Conservation (phyloP, 2,797 vertebrate genomes). For the Mus minutoides region DNA sequence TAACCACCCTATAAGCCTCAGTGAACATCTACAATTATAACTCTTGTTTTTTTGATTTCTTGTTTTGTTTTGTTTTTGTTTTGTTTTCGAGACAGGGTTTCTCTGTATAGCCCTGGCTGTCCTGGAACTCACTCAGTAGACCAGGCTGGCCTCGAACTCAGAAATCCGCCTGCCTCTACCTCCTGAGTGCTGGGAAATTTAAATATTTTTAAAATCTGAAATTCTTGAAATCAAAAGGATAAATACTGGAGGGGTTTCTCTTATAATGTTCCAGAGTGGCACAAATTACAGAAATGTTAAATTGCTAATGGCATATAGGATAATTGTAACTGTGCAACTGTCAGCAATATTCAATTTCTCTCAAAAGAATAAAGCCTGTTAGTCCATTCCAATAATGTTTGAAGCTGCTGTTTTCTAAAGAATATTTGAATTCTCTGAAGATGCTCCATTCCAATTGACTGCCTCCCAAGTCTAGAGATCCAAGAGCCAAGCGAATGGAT, state of each 20-base stretch:
- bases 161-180: no score
- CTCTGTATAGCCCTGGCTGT: no score
- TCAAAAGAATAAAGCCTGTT: conserved; percentile 31
- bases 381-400: neutral
- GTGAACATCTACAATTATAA: no score
- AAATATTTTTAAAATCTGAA: conserved; percentile 47
- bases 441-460: neutral
- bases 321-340: neutral
- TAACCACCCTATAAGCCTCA: neutral
- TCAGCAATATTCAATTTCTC: neutral
- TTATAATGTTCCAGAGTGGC: conserved; percentile 17
- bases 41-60: no score
- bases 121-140: no score
- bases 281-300: conserved; percentile 22
- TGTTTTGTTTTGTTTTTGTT: no score
- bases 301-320: neutral
- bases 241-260: conserved; percentile 4
- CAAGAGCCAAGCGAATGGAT: neutral
- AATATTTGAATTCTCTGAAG: neutral
- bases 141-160: no score
- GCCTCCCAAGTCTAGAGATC: neutral
- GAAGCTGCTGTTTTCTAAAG: neutral
- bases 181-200: no score
- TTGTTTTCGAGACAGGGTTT: no score
- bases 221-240: conserved; percentile 27